Conservation (phyloP, 2,113 vertebrate genomes). For the Scomber colias region DNA sequence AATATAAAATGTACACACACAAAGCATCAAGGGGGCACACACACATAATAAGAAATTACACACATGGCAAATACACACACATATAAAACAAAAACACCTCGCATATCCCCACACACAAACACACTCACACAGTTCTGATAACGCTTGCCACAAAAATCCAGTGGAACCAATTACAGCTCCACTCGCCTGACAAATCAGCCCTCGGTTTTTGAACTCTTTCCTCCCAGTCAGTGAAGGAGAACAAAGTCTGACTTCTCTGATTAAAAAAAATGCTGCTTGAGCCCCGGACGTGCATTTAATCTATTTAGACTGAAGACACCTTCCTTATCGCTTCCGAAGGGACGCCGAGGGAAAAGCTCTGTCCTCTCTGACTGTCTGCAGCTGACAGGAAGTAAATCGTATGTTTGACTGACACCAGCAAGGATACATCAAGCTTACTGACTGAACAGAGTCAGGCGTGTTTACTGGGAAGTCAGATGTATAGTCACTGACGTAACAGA, state of each 20-base stretch:
- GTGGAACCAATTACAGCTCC: slow-evolving; percentile 71
- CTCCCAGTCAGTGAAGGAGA: slow-evolving; percentile 32
- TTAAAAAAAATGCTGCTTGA: slow-evolving; percentile 4
- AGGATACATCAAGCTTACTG: not conserved
- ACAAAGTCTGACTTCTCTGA: slow-evolving; percentile 42
- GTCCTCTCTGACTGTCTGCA: not conserved
- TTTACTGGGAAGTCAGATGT: not conserved
- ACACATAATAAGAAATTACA: slow-evolving; percentile 8
- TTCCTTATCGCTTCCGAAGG: not conserved
- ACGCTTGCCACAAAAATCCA: slow-evolving; percentile 67
- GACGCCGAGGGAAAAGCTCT: not conserved
- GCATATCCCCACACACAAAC: slow-evolving; percentile 11
- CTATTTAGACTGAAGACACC: slow-evolving; percentile 5
- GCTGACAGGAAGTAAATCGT: not conserved
- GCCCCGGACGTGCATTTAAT: slow-evolving; percentile 4
- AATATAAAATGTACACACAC: slow-evolving; percentile 19
- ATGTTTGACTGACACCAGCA: slow-evolving; percentile 20
- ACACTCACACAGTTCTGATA: slow-evolving; percentile 55
- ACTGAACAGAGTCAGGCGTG: not conserved
- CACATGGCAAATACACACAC: not conserved
- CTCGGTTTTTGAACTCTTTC: slow-evolving; percentile 59
- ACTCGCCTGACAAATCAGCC: slow-evolving; percentile 55
- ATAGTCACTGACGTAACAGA: not conserved
- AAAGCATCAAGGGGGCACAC: slow-evolving; percentile 9
- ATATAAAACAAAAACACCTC: slow-evolving; percentile 10